Evolutionary conservation across 2,113 vertebrate species (phyloP), one percentile per base, ranked within the genome.

Genomic region (Podarcis cretensis): DNA sequence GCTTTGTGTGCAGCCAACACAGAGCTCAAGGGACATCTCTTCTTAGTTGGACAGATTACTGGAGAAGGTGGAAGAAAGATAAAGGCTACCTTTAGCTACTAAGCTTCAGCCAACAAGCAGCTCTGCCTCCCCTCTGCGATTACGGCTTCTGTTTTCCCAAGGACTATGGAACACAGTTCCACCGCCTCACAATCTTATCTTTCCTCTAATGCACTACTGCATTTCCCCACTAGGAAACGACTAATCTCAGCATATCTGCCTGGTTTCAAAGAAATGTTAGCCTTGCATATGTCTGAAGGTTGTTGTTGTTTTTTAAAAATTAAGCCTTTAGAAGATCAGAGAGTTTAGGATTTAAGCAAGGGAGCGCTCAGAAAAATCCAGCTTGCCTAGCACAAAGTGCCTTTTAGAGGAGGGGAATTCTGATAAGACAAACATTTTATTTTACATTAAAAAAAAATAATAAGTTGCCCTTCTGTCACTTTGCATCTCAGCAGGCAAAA

Each of bases 221-320:
- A 0, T 81, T 79, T 81, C 88, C n/a, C 71, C 1, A 0, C 6
- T 89, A 90, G 89, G 86, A 93, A 89, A 79, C 48, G 18, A 40
- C 78, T 90, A 84, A 87, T 69, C 76, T 85, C 87, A 59, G 1
- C 3, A 77, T 82, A 84, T 85, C 91, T 89, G 89, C 91, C 87
- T 90, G 18, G 40, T 91, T 93, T 90, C 91, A 94, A 92, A 95
- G 90, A 35, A 94, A 87, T 12, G 14, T 84, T 91, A n/a, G 63
- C 92, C 13, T 43, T 63, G 0, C 35, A 78, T 54, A 25, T 7
- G 69, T 89, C 27, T 87, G 90, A 90, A 87, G 91, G 73, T 85
- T 76, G 3, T 37, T 16, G 43, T 48, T 48, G 43, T 66, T 35
- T 81, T 18, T 89, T 83, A 5, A 5, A 9, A 9, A 65, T 79